phyloP scores from a whole-genome alignment of 2,113 vertebrate genomes.

The Pseudorhombus dupliciocellatus region DNA sequence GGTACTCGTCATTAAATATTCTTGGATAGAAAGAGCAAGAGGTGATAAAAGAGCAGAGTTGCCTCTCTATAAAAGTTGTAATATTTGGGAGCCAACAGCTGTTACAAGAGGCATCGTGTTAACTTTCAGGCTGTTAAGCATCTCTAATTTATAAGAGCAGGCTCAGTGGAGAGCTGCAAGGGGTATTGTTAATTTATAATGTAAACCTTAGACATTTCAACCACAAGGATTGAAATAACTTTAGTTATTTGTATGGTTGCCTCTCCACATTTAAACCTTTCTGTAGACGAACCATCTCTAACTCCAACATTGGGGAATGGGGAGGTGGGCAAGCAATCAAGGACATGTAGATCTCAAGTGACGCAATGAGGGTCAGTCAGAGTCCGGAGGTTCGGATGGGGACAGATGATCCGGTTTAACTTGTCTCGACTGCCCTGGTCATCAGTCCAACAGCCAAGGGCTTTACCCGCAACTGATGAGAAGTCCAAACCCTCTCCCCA shows the following conservation, averaged over 20 bases:
- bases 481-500: constrained; percentile 27
- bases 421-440: constrained; percentile 43
- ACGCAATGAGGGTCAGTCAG: constrained; percentile 50
- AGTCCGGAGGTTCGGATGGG: constrained; percentile 42
- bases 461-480: constrained; percentile 68
- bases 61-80: constrained; percentile 17
- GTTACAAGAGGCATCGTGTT: constrained; percentile 1
- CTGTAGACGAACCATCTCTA: constrained; percentile 1
- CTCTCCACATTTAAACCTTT: constrained; percentile 10
- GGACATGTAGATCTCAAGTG: constrained; percentile 49
- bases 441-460: constrained; percentile 54
- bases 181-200: constrained; percentile 14
- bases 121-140: constrained; percentile 9
- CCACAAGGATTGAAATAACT: constrained; percentile 2
- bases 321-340: constrained; percentile 3
- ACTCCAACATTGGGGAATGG: constrained; percentile 8
- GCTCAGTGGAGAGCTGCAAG: constrained; percentile 10
- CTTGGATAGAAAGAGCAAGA: not conserved
- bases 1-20: constrained; percentile 10
- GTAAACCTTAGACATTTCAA: not conserved
- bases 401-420: constrained; percentile 47
- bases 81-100: not conserved
- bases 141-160: constrained; percentile 15
- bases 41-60: constrained; percentile 16
- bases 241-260: constrained; percentile 2